Evolutionary conservation across 2,113 vertebrate species (phyloP).

Genomic region (Trinectes maculatus): DNA sequence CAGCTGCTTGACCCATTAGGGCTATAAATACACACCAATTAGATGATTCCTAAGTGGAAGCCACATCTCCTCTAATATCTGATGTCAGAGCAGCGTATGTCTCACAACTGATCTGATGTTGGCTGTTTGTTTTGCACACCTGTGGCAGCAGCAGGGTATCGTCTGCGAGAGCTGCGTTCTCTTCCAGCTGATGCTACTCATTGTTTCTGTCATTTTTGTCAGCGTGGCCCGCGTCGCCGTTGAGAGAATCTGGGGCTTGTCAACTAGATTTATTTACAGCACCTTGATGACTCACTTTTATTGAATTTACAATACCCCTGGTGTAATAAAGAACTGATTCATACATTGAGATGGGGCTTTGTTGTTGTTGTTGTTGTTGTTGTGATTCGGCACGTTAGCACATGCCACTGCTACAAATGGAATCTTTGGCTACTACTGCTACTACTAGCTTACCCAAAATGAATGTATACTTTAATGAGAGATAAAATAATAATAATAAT

Average conservation of each 20-base stretch:
- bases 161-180: neutral
- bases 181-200: neutral
- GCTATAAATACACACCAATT: no score
- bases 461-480: no score
- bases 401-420: no score
- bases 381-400: no score
- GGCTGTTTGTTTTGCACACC: neutral
- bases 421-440: neutral
- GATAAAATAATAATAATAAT: neutral
- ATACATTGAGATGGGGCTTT: neutral
- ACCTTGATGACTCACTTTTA: neutral
- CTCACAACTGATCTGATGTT: neutral
- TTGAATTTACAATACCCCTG: neutral
- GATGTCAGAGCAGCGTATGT: neutral
- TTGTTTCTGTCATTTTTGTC: neutral
- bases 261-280: neutral
- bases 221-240: neutral
- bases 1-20: no score
- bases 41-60: no score
- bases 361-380: neutral
- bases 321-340: neutral
- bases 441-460: neutral
- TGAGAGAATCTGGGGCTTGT: neutral
- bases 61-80: no score
- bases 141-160: neutral